Conservation (phyloP, 2,888 invertebrate genomes). For the Horisme vitalbata region DNA sequence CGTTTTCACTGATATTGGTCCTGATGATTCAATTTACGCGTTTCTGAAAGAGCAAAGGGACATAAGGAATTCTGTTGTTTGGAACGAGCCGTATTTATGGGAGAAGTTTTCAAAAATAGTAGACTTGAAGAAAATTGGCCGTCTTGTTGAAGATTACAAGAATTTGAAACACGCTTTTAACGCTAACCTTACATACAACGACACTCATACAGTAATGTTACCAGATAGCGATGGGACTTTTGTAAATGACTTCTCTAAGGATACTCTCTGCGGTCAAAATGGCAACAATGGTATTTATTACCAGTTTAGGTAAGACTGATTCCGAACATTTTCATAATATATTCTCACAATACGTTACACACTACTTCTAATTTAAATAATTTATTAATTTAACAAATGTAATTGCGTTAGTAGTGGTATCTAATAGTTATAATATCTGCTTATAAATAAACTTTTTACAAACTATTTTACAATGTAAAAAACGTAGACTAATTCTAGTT, state of each 20-base stretch:
- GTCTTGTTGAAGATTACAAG: constrained; percentile 22
- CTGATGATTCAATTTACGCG: constrained; percentile 71
- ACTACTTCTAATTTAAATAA: constrained; percentile 35
- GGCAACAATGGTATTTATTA: constrained; percentile 13
- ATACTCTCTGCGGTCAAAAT: constrained; percentile 13
- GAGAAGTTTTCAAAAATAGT: constrained; percentile 52
- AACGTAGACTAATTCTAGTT: constrained; percentile 37
- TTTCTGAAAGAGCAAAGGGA: constrained; percentile 72
- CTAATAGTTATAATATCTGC: constrained; percentile 44
- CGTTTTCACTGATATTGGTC: constrained; percentile 66
- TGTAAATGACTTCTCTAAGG: constrained; percentile 6
- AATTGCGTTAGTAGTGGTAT: constrained; percentile 34
- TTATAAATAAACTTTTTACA: constrained; percentile 57
- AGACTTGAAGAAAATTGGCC: constrained; percentile 25
- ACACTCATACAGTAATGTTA: neutral
- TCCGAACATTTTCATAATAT: constrained; percentile 48
- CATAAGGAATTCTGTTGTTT: constrained; percentile 54
- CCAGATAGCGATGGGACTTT: constrained; percentile 9
- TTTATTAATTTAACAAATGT: constrained; percentile 18
- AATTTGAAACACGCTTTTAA: neutral
- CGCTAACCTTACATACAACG: neutral
- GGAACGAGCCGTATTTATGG: constrained; percentile 71
- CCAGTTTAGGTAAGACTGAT: constrained; percentile 76
- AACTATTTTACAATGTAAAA: constrained; percentile 59
- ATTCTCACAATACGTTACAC: constrained; percentile 41